Conservation (phyloP, 2,888 invertebrate genomes). For the Drosophila kuntzei region DNA sequence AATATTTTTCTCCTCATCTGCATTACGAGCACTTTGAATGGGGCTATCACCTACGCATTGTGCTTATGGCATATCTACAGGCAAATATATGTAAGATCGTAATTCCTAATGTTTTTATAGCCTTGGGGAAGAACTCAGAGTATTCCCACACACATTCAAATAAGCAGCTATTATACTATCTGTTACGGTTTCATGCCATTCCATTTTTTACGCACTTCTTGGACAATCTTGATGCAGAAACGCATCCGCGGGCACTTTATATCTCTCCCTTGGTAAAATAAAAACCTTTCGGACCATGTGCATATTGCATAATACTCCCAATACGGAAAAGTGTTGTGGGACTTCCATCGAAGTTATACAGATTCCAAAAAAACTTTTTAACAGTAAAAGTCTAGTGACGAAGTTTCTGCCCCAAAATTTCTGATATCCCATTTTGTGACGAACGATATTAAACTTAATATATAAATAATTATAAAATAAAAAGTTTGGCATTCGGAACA, state of each 20-base stretch:
- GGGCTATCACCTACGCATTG: slow-evolving; percentile 33
- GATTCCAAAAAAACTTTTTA: too few relatives aligned
- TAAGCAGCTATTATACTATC: slow-evolving; percentile 42
- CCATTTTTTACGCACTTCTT: slow-evolving; percentile 71
- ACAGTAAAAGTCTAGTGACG: too few relatives aligned
- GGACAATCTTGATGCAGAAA: slow-evolving; percentile 76
- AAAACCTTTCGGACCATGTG: slow-evolving; percentile 14
- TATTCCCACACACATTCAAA: slow-evolving; percentile 55
- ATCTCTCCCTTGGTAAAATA: slow-evolving; percentile 16
- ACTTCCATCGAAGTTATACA: background rate
- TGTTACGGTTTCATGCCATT: slow-evolving; percentile 72
- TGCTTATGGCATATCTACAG: slow-evolving; percentile 44
- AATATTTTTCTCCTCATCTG: slow-evolving; percentile 16
- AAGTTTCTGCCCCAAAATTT: too few relatives aligned
- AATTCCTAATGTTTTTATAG: slow-evolving; percentile 51
- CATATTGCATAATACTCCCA: slow-evolving; percentile 24
- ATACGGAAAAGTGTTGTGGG: slow-evolving; percentile 5
- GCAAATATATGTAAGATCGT: slow-evolving; percentile 50
- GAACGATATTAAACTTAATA: too few relatives aligned
- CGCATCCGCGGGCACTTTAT: slow-evolving; percentile 66
- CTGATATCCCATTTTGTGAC: too few relatives aligned
- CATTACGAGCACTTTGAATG: slow-evolving; percentile 26
- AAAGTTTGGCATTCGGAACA: too few relatives aligned
- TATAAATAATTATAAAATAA: too few relatives aligned
- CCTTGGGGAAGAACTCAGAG: slow-evolving; percentile 43